phyloP scores from a whole-genome alignment of 2,888 invertebrate genomes.

The Chrysotoxum bicinctum region DNA sequence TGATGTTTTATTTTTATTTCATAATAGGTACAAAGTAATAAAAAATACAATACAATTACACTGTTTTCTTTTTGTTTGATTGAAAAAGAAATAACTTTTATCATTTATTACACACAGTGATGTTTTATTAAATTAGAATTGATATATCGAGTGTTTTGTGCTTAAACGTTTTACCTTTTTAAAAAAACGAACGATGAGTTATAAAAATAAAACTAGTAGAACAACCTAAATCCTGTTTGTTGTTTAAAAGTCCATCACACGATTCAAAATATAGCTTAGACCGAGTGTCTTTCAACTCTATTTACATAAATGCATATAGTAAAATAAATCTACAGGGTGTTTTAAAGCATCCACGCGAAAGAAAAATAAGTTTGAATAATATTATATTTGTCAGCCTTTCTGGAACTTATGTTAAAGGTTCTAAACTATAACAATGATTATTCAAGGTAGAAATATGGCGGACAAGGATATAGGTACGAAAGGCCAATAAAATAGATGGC shows the following conservation, averaged over 20 bases:
- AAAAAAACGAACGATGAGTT: neutral
- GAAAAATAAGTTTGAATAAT: no score
- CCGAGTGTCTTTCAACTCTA: neutral
- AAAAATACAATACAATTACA: neutral
- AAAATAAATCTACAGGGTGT: neutral
- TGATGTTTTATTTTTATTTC: neutral
- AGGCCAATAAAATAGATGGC: no score
- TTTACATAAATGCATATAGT: slow-evolving; percentile 12
- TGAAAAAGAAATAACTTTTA: neutral
- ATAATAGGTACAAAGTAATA: neutral
- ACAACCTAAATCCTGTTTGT: slow-evolving; percentile 7
- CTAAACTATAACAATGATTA: no score
- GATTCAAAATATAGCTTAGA: neutral
- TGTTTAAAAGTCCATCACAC: neutral
- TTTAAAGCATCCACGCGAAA: neutral
- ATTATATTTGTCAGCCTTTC: no score
- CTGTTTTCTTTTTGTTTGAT: neutral
- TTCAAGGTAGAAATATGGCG: no score
- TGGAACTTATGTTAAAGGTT: no score
- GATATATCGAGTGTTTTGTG: neutral
- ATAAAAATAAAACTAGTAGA: slow-evolving; percentile 4
- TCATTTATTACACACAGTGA: neutral
- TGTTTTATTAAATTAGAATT: neutral
- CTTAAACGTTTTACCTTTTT: neutral
- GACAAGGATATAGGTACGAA: no score